Evolutionary conservation across 2,888 invertebrate species (phyloP).

Genomic region (Hartigia nigra): DNA sequence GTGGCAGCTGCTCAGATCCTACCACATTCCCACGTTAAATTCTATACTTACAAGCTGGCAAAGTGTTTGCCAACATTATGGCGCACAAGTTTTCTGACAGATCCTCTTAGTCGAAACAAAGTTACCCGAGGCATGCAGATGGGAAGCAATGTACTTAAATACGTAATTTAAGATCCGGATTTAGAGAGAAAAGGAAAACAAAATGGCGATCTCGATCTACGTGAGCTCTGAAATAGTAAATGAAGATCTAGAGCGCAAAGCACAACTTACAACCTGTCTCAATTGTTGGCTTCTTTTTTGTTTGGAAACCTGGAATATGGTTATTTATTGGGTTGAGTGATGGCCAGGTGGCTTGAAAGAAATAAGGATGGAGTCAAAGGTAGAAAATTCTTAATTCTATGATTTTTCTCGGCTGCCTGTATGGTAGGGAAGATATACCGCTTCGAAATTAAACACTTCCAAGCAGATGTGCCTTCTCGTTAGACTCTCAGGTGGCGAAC

Average conservation of each 20-base stretch:
- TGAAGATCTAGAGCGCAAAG: not conserved
- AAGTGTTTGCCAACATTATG: not conserved
- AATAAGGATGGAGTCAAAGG: not conserved
- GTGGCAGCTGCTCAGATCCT: not conserved
- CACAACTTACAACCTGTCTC: not conserved
- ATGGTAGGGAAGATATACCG: not conserved
- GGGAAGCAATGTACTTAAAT: not conserved
- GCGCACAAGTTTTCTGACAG: not conserved
- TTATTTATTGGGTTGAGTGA: not conserved
- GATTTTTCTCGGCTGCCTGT: not conserved
- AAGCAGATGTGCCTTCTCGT: not conserved
- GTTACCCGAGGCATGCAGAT: not conserved
- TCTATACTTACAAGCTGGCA: not conserved
- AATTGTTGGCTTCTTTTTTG: not conserved
- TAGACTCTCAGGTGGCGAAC: not conserved
- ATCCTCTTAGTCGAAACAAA: not conserved
- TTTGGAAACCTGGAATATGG: not conserved
- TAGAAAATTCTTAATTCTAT: not conserved
- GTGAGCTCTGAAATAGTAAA: not conserved
- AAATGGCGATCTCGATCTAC: not conserved
- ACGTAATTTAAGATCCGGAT: not conserved
- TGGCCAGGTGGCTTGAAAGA: not conserved
- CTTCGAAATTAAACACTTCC: not conserved
- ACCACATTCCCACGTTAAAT: not conserved
- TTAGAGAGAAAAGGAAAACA: not conserved